Base-by-base conservation (phyloP, 2,888 invertebrate species). In the Nudaria mundana region DNA sequence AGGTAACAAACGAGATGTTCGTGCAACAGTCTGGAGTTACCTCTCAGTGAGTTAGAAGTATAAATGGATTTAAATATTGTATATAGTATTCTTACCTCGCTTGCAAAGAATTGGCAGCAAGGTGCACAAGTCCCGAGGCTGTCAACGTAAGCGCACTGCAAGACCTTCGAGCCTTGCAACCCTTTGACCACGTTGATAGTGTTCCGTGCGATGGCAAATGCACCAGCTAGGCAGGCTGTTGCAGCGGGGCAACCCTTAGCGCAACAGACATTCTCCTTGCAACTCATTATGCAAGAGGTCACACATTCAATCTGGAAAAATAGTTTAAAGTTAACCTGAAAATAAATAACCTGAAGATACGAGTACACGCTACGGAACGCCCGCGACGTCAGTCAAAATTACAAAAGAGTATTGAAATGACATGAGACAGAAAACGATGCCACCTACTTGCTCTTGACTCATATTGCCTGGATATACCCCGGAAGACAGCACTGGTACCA, bases 401-500 rank as follows among this genome's bases (percentile, higher is more conserved):
- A n/a, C n/a, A n/a, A n/a, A n/a, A n/a, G n/a, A n/a, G n/a, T n/a
- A n/a, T n/a, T n/a, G n/a, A n/a, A n/a, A n/a, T n/a, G n/a, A 25
- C 5, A 25, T 25, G 11, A 24, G 5, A 11, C 1, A 24, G 10
- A 10, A 11, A 2, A 25, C 11, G 12, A 25, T 2, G 5, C 5
- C 10, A 24, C 20, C 33, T 25, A 82, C 87, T 77, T 87, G 85
- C 48, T 84, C 79, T 44, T 85, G 82, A 3, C 66, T 71, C 74
- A 87, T 90, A 5, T 78, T 74, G 37, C 91, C 87, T 5, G 90
- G 82, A 35, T 93, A 92, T 2, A 90, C 85, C 8, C 91, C 87
- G 33, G 92, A 90, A 0, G 93, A 93, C 22, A 94, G 81, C 13
- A 94, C 85, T 0, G 94, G 94, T 39, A 94, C 91, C 81, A 94